Percentiles rank a stretch among this genome's conserved stretches.
phyloP scores from a whole-genome alignment of 1,140 invertebrate genomes.

The Zaprionus inermis region DNA sequence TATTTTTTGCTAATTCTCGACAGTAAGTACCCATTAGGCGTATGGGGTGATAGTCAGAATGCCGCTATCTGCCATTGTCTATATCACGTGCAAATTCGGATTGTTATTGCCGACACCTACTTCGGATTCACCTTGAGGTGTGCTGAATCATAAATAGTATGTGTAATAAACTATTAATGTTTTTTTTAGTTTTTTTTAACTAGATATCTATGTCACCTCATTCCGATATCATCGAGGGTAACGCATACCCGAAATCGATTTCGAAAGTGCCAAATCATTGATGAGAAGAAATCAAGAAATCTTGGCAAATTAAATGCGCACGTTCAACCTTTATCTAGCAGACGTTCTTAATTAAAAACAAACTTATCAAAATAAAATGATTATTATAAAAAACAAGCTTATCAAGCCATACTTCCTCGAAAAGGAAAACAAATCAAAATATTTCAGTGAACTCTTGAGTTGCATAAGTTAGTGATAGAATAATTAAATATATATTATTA shows the following conservation, averaged over 20 bases:
- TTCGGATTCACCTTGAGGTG: not conserved
- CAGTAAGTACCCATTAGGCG: slow-evolving; percentile 28
- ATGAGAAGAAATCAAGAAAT: too few species aligned
- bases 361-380: slow-evolving; percentile 30
- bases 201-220: slow-evolving; percentile 1
- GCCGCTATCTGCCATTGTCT: slow-evolving; percentile 23
- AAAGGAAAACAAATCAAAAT: slow-evolving; percentile 7
- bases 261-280: not conserved
- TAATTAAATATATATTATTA: slow-evolving; percentile 8
- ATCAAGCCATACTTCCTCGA: slow-evolving; percentile 21
- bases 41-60: slow-evolving; percentile 27
- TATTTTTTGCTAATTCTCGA: slow-evolving; percentile 26
- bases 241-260: not conserved
- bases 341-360: slow-evolving; percentile 34
- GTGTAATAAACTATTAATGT: slow-evolving; percentile 6
- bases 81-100: slow-evolving; percentile 9
- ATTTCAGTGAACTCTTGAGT: not conserved
- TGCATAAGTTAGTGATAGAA: not conserved
- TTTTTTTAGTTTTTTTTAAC: not conserved
- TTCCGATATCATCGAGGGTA: not conserved
- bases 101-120: slow-evolving; percentile 19
- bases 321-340: slow-evolving; percentile 6
- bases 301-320: slow-evolving; percentile 13
- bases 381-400: slow-evolving; percentile 31
- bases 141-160: not conserved